Percentiles rank a stretch among this genome's conserved stretches.
These are phyloP conservation scores for Heteractis magnifica DNA, from an alignment of 92 coral and sea anemone genomes.

Conservation along the genomic window DNA sequence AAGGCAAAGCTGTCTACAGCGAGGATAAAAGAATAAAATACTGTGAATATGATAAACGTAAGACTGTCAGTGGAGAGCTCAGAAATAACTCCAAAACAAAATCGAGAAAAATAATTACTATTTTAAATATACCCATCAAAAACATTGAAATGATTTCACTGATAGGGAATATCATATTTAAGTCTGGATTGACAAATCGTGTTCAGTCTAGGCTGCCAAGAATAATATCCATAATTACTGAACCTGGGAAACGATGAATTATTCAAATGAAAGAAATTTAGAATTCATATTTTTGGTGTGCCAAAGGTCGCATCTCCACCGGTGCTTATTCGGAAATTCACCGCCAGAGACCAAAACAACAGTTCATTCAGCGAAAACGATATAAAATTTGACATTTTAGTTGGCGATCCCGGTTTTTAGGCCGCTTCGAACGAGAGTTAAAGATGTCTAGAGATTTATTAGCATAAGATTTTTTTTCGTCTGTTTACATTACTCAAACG, in stretches of 20 bases:
- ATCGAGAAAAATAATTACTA: neutral
- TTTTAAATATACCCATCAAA: neutral
- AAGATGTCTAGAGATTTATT: neutral
- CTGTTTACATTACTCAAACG: conserved; percentile 33
- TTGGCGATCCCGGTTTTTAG: neutral
- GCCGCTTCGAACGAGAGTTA: neutral
- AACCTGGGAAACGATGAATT: conserved; percentile 38
- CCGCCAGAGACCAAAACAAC: conserved; percentile 13
- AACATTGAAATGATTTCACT: neutral
- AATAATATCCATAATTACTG: conserved; percentile 28
- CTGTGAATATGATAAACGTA: neutral
- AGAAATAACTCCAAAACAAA: neutral
- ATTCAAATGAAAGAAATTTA: conserved; percentile 28
- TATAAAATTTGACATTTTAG: neutral
- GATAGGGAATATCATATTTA: neutral
- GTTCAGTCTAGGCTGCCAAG: neutral
- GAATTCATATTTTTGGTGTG: conserved; percentile 23
- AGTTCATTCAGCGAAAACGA: neutral
- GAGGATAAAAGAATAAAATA: neutral
- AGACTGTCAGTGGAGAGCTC: neutral
- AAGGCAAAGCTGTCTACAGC: neutral
- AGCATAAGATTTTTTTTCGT: conserved; percentile 5
- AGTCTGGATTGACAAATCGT: neutral
- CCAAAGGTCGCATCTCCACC: conserved; percentile 34
- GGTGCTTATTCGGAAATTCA: neutral